These are phyloP conservation scores for Thermophis baileyi DNA, from an alignment of 2,113 vertebrate species.

Conservation along the genomic window DNA sequence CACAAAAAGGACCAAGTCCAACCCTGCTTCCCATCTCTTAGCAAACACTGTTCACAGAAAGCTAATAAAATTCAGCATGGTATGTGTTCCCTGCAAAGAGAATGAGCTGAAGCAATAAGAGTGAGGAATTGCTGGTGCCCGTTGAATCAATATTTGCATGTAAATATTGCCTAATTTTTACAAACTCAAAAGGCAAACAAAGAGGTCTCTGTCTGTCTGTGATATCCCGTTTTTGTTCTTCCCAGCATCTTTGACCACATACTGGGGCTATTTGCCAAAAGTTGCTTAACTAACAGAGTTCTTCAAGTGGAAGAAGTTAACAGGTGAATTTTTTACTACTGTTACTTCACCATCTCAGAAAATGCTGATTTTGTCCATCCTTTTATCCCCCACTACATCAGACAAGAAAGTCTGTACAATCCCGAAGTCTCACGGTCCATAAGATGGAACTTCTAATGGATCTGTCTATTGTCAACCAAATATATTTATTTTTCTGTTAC, in stretches of 20 bases:
- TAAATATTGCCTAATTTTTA: slow-evolving; percentile 54
- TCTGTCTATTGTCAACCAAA: not conserved
- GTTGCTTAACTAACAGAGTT: not conserved
- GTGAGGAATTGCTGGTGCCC: slow-evolving; percentile 21
- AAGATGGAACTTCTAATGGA: not conserved
- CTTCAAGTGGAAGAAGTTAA: not conserved
- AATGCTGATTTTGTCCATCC: not conserved
- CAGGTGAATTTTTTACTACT: not conserved
- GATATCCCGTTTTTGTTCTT: not conserved
- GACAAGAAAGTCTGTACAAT: not conserved
- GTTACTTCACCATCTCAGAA: not conserved
- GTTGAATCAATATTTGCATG: slow-evolving; percentile 62
- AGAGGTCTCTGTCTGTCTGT: slow-evolving; percentile 31
- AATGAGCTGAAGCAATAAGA: slow-evolving; percentile 35
- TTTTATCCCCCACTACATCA: not conserved
- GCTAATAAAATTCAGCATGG: slow-evolving; percentile 27
- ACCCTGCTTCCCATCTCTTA: not conserved
- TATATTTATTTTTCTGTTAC: not conserved
- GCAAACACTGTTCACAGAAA: slow-evolving; percentile 6
- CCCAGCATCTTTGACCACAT: slow-evolving; percentile 6
- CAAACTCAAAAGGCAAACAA: slow-evolving; percentile 32
- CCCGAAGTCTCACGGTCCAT: not conserved
- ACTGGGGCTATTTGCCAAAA: not conserved
- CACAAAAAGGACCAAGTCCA: slow-evolving; percentile 32
- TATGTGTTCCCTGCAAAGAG: slow-evolving; percentile 40